Evolutionary conservation across 2,113 vertebrate species (phyloP).

Genomic region (Carassius auratus): DNA sequence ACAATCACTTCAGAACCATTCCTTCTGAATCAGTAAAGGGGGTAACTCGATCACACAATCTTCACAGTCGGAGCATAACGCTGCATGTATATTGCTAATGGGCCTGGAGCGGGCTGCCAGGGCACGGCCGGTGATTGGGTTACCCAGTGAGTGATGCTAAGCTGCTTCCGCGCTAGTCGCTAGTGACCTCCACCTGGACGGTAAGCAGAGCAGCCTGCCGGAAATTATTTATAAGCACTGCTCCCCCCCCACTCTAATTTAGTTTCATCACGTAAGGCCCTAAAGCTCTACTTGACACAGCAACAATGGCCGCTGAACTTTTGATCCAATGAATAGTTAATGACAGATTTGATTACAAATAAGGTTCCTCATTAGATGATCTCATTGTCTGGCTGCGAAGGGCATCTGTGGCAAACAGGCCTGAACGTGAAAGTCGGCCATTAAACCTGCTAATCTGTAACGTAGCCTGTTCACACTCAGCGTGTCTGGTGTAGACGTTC

Average conservation of each 20-base stretch:
- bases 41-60: background rate
- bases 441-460: slow-evolving; percentile 39
- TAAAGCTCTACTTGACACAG: slow-evolving; percentile 76
- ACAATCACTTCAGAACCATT: background rate
- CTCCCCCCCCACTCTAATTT: slow-evolving; percentile 75
- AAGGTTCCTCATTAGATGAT: slow-evolving; percentile 79
- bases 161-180: slow-evolving; percentile 56
- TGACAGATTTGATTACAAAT: slow-evolving; percentile 85
- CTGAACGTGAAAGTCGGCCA: slow-evolving; percentile 55
- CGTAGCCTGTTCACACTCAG: background rate
- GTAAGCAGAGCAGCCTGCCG: slow-evolving; percentile 81
- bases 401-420: slow-evolving; percentile 70
- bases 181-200: slow-evolving; percentile 77
- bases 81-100: slow-evolving; percentile 13
- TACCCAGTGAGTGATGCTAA: slow-evolving; percentile 48
- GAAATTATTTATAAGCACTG: slow-evolving; percentile 85
- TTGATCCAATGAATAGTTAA: slow-evolving; percentile 89
- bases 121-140: slow-evolving; percentile 50
- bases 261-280: slow-evolving; percentile 75
- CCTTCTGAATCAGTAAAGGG: background rate
- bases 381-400: slow-evolving; percentile 77
- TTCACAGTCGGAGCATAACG: background rate
- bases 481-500: background rate
- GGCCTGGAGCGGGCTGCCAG: slow-evolving; percentile 30
- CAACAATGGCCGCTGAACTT: slow-evolving; percentile 84